phyloP scores from a whole-genome alignment of 2,113 vertebrate species.

The Kryptolebias marmoratus region DNA sequence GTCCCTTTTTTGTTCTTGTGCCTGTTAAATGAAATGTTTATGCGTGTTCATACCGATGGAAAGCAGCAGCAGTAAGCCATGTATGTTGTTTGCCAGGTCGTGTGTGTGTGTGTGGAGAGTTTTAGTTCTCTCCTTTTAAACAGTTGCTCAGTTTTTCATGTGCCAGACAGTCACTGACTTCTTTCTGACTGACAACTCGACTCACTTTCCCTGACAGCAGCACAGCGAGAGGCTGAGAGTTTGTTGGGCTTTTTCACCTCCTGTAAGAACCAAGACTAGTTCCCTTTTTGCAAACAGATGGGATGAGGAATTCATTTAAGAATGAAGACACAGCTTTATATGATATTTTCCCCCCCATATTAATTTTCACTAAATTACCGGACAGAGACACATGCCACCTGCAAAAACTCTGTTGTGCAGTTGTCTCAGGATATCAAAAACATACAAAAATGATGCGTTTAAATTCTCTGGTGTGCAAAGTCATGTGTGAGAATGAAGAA shows the following conservation, averaged over 20 bases:
- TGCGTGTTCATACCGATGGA: not conserved
- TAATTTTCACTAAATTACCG: too few relatives aligned
- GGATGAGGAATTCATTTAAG: too few relatives aligned
- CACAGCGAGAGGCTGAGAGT: conserved; percentile 52
- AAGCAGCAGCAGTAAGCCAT: too few relatives aligned
- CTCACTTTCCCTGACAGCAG: conserved; percentile 46
- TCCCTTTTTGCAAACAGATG: too few relatives aligned
- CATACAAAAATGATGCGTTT: too few relatives aligned
- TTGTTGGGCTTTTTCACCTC: conserved; percentile 48
- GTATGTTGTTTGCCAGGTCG: not conserved
- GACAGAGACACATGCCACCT: too few relatives aligned
- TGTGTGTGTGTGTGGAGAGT: not conserved
- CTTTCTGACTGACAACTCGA: conserved; percentile 47
- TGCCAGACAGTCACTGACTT: conserved; percentile 19
- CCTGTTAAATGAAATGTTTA: not conserved
- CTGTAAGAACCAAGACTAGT: conserved; percentile 11
- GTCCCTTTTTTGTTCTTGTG: not conserved
- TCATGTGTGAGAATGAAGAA: too few relatives aligned
- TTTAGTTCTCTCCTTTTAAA: conserved; percentile 9
- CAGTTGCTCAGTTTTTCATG: conserved; percentile 31
- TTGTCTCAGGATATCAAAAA: too few relatives aligned
- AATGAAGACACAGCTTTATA: too few relatives aligned
- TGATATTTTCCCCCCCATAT: too few relatives aligned
- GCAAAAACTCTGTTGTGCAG: too few relatives aligned
- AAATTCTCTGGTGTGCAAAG: too few relatives aligned